phyloP scores from a whole-genome alignment of 2,888 invertebrate species.

The Ernsta delagoae region DNA sequence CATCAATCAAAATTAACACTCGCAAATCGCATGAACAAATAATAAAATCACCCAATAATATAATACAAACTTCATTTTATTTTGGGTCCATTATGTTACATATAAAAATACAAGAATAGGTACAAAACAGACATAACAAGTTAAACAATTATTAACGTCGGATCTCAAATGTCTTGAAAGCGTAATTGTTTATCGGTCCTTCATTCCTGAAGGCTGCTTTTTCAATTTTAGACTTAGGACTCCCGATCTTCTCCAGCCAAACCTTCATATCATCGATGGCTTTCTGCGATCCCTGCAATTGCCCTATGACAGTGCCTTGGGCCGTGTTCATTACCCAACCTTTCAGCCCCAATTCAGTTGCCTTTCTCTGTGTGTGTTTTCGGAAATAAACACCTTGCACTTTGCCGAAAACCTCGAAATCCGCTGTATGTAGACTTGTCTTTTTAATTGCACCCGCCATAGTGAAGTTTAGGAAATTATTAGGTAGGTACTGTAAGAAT shows the following conservation, averaged over 20 bases:
- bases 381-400: conserved; percentile 85
- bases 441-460: conserved; percentile 56
- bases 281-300: conserved; percentile 84
- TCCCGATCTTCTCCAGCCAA: conserved; percentile 86
- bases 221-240: conserved; percentile 88
- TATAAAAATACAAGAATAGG: no score
- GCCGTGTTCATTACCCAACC: conserved; percentile 92
- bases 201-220: conserved; percentile 88
- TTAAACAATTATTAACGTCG: conserved; percentile 56
- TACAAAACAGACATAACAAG: no score
- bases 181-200: conserved; percentile 73
- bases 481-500: no score
- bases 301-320: conserved; percentile 88
- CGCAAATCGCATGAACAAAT: no score
- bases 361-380: conserved; percentile 87
- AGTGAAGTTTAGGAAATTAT: not conserved
- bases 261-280: conserved; percentile 86
- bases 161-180: conserved; percentile 77
- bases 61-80: no score
- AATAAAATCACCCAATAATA: no score
- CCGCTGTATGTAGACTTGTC: conserved; percentile 56
- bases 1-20: no score
- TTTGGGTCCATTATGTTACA: no score
- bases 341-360: conserved; percentile 85
- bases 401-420: conserved; percentile 86